Base-by-base conservation (phyloP, 1,140 invertebrate genomes). In the Drosophila pseudoobscura region DNA sequence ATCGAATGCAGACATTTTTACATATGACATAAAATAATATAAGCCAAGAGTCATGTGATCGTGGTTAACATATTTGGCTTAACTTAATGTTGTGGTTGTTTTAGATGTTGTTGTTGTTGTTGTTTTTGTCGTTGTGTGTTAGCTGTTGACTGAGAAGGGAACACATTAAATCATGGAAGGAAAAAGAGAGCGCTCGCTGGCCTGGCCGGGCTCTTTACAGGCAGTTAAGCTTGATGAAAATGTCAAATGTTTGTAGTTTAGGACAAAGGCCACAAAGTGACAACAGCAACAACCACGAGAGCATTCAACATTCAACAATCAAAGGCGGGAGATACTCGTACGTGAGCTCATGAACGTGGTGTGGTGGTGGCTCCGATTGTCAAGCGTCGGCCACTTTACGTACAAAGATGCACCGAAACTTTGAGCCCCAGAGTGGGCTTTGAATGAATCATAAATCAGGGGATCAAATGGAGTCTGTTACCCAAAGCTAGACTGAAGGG, bases 171-270 rank as follows among this genome's bases (percentile, higher is more conserved):
- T 74, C 60, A 64, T 65, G 72, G 26, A 39, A 35, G 26, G 66
- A 69, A 74, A 74, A 75, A 49, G 73, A 75, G 73, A 75, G 72
- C 73, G 72, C 62, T 73, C 35, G 46, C 51, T 41, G 45, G 55
- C 17, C 41, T 43, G 31, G 15, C 24, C 26, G 51, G 54, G 59
- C 65, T 80, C 45, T 77, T 80, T 79, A 66, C 79, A 83, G 79
- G 79, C 73, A 71, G 80, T 75, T 75, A 79, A 84, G 85, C 72
- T 84, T 84, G 80, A 84, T 84, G 80, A 84, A 84, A 84, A 84
- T 87, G 80, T 85, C 80, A 85, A 85, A 85, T 87, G 80, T 85
- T 87, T 80, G 74, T 87, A 74, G 82, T 69, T 75, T 87, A 85
- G 80, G 82, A 80, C 80, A 85, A 85, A 85, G 82, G 80, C 82